These are phyloP conservation scores for Drosophila bocki DNA, from an alignment of 1,140 invertebrate species.

Conservation along the genomic window DNA sequence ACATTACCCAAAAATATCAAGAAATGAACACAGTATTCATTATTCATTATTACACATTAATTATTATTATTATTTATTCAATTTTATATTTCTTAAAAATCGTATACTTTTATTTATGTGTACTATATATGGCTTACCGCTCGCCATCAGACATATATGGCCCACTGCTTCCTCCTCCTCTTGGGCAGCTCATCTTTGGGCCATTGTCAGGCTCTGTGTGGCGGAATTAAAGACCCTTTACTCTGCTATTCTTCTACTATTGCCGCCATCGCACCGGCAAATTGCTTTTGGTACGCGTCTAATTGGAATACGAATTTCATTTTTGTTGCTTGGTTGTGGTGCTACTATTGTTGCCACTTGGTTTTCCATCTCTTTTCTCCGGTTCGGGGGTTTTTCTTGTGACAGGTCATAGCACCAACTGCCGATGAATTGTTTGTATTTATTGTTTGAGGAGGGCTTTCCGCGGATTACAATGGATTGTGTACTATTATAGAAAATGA, in stretches of 20 bases:
- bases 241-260: constrained; percentile 16
- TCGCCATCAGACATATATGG: constrained; percentile 20
- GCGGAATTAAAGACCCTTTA: constrained; percentile 76
- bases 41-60: no score
- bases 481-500: neutral
- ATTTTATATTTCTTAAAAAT: neutral
- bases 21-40: neutral
- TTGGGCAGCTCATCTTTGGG: constrained; percentile 16
- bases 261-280: constrained; percentile 52
- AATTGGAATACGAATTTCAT: constrained; percentile 78
- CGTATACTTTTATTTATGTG: neutral
- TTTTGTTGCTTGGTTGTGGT: constrained; percentile 41
- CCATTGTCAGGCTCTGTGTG: constrained; percentile 58
- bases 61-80: neutral
- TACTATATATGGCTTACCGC: constrained; percentile 12
- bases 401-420: constrained; percentile 62
- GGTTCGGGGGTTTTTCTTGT: constrained; percentile 41
- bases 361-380: constrained; percentile 14
- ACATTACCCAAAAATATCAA: no score
- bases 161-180: constrained; percentile 22
- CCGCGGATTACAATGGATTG: neutral
- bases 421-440: constrained; percentile 9
- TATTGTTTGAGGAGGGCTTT: neutral
- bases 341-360: constrained; percentile 30
- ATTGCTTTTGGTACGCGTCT: constrained; percentile 77